Conservation (phyloP, 2,888 invertebrate species). For the Ichneumon xanthorius region DNA sequence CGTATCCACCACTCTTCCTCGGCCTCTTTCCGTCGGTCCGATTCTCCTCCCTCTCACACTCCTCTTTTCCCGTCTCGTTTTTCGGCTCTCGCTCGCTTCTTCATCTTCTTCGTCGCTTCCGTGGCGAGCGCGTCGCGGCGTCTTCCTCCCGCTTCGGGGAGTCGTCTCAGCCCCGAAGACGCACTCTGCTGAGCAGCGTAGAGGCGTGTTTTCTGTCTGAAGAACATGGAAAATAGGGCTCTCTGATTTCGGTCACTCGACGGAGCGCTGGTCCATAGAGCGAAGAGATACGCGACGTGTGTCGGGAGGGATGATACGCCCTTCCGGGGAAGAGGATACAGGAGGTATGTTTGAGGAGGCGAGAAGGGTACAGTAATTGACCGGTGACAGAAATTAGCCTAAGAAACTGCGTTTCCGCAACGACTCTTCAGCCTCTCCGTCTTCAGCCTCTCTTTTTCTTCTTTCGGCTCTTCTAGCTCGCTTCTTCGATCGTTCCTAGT, state of each 20-base stretch:
- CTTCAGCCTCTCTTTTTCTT: no score
- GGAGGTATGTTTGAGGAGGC: not conserved
- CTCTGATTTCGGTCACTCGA: not conserved
- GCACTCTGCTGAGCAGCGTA: not conserved
- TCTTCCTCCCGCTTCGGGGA: not conserved
- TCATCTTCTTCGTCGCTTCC: conserved; percentile 5
- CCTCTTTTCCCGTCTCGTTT: conserved; percentile 38
- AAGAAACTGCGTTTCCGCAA: conserved; percentile 22
- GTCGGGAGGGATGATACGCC: not conserved
- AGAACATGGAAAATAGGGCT: not conserved
- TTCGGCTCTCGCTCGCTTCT: conserved; percentile 2
- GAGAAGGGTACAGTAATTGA: not conserved
- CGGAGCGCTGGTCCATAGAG: not conserved
- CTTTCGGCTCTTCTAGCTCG: conserved; percentile 9
- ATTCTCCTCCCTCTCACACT: conserved; percentile 59
- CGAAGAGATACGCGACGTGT: not conserved
- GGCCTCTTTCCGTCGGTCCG: conserved; percentile 67
- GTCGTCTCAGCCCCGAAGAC: not conserved
- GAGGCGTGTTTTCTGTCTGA: not conserved
- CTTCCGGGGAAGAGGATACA: not conserved
- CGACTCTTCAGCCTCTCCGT: conserved; percentile 59
- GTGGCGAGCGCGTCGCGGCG: not conserved
- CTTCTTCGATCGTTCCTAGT: not conserved
- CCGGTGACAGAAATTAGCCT: not conserved
- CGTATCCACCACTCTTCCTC: conserved; percentile 44